Evolutionary conservation across 2,888 invertebrate species (phyloP).

Genomic region (Ptycholaimellus sp.): DNA sequence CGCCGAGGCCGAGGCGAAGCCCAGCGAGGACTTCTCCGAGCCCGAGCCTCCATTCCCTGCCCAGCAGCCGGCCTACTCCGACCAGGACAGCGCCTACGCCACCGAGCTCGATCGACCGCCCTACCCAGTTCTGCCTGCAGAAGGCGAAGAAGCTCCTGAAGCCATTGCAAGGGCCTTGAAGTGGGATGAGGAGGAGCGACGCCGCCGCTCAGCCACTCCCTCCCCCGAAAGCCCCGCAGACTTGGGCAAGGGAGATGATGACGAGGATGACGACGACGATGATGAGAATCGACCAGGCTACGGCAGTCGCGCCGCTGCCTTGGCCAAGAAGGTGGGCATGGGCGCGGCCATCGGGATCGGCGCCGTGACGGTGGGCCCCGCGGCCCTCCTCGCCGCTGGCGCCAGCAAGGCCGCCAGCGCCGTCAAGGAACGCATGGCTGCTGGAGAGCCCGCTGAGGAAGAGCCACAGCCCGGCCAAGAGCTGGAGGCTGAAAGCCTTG

Average conservation of each 20-base stretch:
- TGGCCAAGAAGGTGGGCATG: constrained; percentile 8
- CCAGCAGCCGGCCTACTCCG: too few relatives aligned
- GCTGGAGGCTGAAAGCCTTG: too few relatives aligned
- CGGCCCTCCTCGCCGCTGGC: constrained; percentile 5
- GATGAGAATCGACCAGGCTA: neutral
- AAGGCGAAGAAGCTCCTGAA: too few relatives aligned
- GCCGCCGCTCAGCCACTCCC: too few relatives aligned
- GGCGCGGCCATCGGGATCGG: constrained; percentile 7
- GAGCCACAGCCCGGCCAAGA: constrained; percentile 1
- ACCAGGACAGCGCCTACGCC: too few relatives aligned
- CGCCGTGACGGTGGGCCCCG: constrained; percentile 6
- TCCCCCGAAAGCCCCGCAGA: neutral
- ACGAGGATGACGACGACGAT: neutral
- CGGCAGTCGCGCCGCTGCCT: neutral
- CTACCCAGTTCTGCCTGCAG: too few relatives aligned
- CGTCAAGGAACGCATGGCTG: constrained; percentile 1
- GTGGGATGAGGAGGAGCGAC: too few relatives aligned
- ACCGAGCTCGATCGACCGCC: too few relatives aligned
- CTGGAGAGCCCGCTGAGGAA: constrained; percentile 1
- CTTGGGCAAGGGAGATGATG: neutral
- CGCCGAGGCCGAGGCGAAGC: too few relatives aligned
- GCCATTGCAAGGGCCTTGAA: too few relatives aligned
- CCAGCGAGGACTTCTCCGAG: too few relatives aligned
- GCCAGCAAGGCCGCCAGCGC: constrained; percentile 4
- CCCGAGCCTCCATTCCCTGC: too few relatives aligned